phyloP scores from a whole-genome alignment of 2,888 invertebrate genomes.

The Drosophila antonietae region DNA sequence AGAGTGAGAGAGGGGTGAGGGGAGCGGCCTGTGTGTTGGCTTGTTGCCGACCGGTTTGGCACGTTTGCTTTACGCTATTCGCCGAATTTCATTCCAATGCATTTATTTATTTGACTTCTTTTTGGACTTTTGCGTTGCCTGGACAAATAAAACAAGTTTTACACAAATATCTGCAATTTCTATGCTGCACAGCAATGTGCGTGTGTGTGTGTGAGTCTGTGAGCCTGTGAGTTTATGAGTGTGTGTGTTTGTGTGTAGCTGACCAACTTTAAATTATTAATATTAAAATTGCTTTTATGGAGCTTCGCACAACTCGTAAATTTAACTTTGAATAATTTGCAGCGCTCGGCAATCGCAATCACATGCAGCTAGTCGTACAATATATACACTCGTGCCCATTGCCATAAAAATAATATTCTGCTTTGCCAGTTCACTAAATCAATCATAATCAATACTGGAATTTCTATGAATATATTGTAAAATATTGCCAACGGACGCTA shows the following conservation, averaged over 20 bases:
- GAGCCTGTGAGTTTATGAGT: too few relatives aligned
- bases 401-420: conserved; percentile 61
- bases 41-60: conserved; percentile 48
- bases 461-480: conserved; percentile 10
- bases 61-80: conserved; percentile 54
- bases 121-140: conserved; percentile 31
- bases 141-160: conserved; percentile 48
- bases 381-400: conserved; percentile 16
- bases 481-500: conserved; percentile 16
- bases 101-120: conserved; percentile 78
- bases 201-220: conserved; percentile 5
- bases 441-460: conserved; percentile 69
- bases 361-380: conserved; percentile 16
- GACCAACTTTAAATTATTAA: conserved; percentile 63
- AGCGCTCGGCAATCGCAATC: conserved; percentile 29
- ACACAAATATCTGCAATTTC: conserved; percentile 35
- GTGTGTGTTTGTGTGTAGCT: conserved; percentile 17
- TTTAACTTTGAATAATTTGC: conserved; percentile 67
- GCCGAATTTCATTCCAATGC: conserved; percentile 61
- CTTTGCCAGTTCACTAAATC: conserved; percentile 56
- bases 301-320: conserved; percentile 59
- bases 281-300: conserved; percentile 72
- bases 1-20: neutral
- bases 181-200: conserved; percentile 25
- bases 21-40: conserved; percentile 36